A percentile compares a stretch with the other conserved stretches of the same genome.
Evolutionary conservation across 2,113 vertebrate genomes (phyloP).

Genomic region (Eublepharis macularius): DNA sequence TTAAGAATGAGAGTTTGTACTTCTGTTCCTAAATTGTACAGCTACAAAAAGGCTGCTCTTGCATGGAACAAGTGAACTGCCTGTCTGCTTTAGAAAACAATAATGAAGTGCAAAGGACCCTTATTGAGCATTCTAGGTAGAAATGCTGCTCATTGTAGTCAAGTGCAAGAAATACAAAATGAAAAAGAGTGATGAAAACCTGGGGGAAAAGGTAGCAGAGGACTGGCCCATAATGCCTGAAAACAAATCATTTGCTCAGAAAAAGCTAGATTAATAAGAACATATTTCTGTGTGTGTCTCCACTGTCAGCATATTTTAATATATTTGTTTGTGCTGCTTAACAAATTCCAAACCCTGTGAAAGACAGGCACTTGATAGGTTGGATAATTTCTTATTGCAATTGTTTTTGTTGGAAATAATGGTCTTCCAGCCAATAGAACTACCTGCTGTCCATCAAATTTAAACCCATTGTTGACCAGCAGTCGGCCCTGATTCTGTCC

Average conservation of each 20-base stretch:
- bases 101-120: background rate
- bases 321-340: background rate
- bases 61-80: background rate
- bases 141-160: background rate
- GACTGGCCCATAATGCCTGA: background rate
- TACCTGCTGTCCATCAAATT: background rate
- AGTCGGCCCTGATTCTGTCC: background rate
- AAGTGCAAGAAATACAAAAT: conserved; percentile 5
- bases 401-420: background rate
- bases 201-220: background rate
- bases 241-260: conserved; percentile 1
- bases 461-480: background rate
- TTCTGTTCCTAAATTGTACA: background rate
- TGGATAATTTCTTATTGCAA: background rate
- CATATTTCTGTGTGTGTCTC: background rate
- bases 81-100: conserved; percentile 8
- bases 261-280: background rate
- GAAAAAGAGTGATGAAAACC: conserved; percentile 5
- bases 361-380: background rate
- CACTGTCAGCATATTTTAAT: background rate
- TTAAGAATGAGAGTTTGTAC: background rate
- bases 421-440: background rate
- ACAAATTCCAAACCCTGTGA: background rate
- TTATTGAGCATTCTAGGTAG: background rate
- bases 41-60: background rate